phyloP scores from a whole-genome alignment of 2,888 invertebrate genomes.

The Pteria penguin region DNA sequence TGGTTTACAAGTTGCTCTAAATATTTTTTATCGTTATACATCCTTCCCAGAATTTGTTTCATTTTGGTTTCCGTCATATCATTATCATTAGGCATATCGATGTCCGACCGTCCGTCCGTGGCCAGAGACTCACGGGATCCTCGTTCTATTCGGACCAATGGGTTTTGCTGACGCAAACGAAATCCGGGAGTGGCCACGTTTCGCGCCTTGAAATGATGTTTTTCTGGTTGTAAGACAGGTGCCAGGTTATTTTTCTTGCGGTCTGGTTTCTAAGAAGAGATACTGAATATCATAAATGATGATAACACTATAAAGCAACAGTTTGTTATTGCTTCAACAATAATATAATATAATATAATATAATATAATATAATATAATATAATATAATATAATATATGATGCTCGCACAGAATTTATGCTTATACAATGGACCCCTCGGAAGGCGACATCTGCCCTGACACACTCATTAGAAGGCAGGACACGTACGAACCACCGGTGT shows the following conservation, averaged over 20 bases:
- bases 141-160: slow-evolving; percentile 31
- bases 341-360: too few relatives aligned
- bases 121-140: slow-evolving; percentile 23
- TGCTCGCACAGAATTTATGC: too few relatives aligned
- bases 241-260: background rate
- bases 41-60: slow-evolving; percentile 57
- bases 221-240: background rate
- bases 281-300: too few relatives aligned
- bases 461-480: too few relatives aligned
- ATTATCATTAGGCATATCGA: slow-evolving; percentile 34
- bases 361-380: too few relatives aligned
- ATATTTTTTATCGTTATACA: slow-evolving; percentile 61
- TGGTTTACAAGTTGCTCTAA: slow-evolving; percentile 58
- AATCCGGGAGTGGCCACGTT: slow-evolving; percentile 33
- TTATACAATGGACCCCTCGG: too few relatives aligned
- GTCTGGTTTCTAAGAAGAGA: background rate
- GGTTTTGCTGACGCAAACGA: slow-evolving; percentile 29
- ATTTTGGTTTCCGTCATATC: slow-evolving; percentile 57
- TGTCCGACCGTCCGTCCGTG: background rate
- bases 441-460: too few relatives aligned
- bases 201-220: slow-evolving; percentile 10
- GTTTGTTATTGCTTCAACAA: too few relatives aligned
- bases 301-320: too few relatives aligned
- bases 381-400: too few relatives aligned
- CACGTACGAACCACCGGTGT: too few relatives aligned